phyloP scores from a whole-genome alignment of 2,797 vertebrate genomes.

The Todus mexicanus region DNA sequence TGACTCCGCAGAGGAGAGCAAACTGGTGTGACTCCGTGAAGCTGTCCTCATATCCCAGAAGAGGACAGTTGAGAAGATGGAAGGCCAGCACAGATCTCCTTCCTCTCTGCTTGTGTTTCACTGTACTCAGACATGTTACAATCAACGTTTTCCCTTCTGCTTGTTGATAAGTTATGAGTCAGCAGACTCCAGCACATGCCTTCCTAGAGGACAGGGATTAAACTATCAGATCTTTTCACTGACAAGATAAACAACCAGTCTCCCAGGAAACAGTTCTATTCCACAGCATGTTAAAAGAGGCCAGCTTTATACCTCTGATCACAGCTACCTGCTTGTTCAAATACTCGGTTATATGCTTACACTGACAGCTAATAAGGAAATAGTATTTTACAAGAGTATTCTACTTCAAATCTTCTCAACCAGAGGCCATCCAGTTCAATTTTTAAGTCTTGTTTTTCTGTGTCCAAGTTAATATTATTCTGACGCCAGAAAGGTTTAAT shows the following conservation, averaged over 20 bases:
- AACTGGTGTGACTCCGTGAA: not conserved
- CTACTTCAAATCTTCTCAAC: not conserved
- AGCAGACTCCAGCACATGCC: not conserved
- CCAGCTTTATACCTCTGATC: not conserved
- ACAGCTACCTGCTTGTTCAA: not conserved
- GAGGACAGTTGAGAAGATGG: not conserved
- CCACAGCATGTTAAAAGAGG: not conserved
- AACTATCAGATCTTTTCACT: not conserved
- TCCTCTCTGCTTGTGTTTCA: not conserved
- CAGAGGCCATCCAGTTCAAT: not conserved
- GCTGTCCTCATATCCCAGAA: not conserved
- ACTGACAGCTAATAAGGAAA: not conserved
- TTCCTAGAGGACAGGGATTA: not conserved
- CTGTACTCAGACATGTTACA: not conserved
- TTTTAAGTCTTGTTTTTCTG: not conserved
- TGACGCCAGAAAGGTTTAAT: not conserved
- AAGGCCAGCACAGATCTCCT: not conserved
- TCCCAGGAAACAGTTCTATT: not conserved
- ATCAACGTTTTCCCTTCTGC: not conserved
- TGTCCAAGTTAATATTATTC: not conserved
- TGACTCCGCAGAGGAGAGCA: not conserved
- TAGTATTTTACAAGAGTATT: not conserved
- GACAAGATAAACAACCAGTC: not conserved
- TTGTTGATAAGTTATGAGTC: not conserved
- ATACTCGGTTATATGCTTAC: not conserved